These are phyloP conservation scores for Spodoptera littoralis DNA, from an alignment of 2,888 invertebrate genomes.

Conservation along the genomic window DNA sequence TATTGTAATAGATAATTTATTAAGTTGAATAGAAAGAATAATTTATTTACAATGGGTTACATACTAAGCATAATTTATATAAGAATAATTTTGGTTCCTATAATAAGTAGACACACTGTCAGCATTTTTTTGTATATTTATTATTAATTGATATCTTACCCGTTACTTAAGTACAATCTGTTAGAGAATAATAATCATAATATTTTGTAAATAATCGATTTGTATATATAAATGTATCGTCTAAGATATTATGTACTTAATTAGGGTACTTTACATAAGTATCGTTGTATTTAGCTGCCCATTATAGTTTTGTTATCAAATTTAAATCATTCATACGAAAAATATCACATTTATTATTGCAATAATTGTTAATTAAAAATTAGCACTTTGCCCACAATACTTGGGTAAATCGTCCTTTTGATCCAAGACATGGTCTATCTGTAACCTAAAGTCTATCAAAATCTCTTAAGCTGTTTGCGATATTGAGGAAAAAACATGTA, in stretches of 20 bases:
- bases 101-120: conserved; percentile 80
- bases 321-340: neutral
- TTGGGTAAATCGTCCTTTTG: no score
- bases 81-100: conserved; percentile 86
- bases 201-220: conserved; percentile 52
- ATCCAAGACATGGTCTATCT: no score
- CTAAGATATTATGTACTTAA: conserved; percentile 59
- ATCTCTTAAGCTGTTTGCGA: no score
- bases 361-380: no score
- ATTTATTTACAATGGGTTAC: conserved; percentile 81
- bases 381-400: no score
- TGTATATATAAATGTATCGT: conserved; percentile 55
- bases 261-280: conserved; percentile 57
- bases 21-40: conserved; percentile 71
- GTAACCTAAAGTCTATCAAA: no score
- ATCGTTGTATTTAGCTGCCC: conserved; percentile 52
- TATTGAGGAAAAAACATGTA: no score
- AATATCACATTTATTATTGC: neutral
- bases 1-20: conserved; percentile 78
- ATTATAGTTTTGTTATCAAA: conserved; percentile 49
- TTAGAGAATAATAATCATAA: conserved; percentile 52
- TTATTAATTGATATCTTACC: conserved; percentile 66
- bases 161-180: conserved; percentile 65
- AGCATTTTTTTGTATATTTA: conserved; percentile 82
- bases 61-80: conserved; percentile 59